Conservation (phyloP, 2,113 vertebrate species). For the Acrocephalus kingi region DNA sequence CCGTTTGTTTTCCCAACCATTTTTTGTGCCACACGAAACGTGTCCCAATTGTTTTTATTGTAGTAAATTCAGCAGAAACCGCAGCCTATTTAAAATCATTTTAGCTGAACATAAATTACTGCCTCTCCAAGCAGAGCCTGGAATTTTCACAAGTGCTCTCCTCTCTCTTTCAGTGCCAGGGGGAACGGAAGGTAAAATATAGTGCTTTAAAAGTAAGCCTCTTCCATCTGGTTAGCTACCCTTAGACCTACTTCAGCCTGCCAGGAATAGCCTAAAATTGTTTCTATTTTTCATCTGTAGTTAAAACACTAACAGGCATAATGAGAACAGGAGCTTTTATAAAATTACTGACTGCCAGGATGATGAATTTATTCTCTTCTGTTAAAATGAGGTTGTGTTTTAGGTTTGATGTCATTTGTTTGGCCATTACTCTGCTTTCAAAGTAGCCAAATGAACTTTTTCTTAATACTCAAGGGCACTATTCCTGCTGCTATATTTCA, state of each 20-base stretch:
- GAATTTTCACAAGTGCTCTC: slow-evolving; percentile 14
- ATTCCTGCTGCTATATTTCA: not conserved
- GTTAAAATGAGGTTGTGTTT: slow-evolving; percentile 9
- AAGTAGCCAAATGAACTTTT: not conserved
- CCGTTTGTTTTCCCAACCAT: not conserved
- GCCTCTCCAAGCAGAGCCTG: not conserved
- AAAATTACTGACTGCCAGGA: slow-evolving; percentile 26
- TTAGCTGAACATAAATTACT: not conserved
- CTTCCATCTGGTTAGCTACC: slow-evolving; percentile 20
- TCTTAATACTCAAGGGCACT: not conserved
- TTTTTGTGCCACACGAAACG: not conserved
- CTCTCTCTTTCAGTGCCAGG: not conserved
- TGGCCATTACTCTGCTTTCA: not conserved
- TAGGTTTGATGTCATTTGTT: not conserved
- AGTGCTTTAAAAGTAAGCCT: slow-evolving; percentile 39
- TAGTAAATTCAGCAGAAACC: not conserved
- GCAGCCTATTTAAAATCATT: slow-evolving; percentile 22
- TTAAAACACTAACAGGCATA: slow-evolving; percentile 49
- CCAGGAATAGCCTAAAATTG: slow-evolving; percentile 3
- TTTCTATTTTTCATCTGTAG: slow-evolving; percentile 23
- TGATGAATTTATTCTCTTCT: slow-evolving; percentile 35
- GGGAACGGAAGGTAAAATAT: slow-evolving; percentile 1
- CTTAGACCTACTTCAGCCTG: slow-evolving; percentile 9
- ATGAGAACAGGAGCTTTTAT: slow-evolving; percentile 41
- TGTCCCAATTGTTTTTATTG: not conserved